Percentiles rank a stretch among this genome's conserved stretches.
Conservation (phyloP, 2,888 invertebrate genomes). For the Nomada flava region DNA sequence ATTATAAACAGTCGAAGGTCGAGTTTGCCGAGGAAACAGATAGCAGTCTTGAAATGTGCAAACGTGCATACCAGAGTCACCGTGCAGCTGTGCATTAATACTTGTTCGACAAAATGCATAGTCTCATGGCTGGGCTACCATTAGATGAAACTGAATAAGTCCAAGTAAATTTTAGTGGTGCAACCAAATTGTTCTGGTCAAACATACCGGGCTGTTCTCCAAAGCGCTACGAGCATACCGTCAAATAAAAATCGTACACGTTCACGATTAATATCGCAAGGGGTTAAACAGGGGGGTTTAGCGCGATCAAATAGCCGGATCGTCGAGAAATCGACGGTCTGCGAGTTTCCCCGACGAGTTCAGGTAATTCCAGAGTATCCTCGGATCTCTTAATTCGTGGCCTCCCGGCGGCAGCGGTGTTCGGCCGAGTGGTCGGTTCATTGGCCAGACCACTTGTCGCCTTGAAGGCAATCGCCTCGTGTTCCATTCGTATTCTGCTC, state of each 20-base stretch:
- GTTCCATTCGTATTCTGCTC: conserved; percentile 77
- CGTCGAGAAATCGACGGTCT: not conserved
- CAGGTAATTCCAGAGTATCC: conserved; percentile 21
- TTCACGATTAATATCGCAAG: no score
- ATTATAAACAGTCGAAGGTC: conserved; percentile 57
- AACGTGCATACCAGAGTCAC: not conserved
- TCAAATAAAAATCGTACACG: no score
- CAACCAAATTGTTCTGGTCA: no score
- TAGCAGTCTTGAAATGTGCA: not conserved
- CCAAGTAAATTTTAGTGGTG: no score
- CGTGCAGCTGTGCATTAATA: not conserved
- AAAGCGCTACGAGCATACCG: no score
- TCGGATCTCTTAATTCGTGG: conserved; percentile 32
- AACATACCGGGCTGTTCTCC: no score
- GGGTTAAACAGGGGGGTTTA: not conserved
- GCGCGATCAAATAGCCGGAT: no score
- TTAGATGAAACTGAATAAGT: no score
- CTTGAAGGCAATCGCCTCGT: conserved; percentile 77
- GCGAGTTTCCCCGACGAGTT: not conserved
- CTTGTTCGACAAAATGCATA: not conserved
- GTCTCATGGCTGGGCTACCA: no score
- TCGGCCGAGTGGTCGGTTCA: conserved; percentile 73
- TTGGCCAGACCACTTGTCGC: conserved; percentile 82
- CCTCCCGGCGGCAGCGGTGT: conserved; percentile 30
- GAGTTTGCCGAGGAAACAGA: conserved; percentile 39